Evolutionary conservation across 2,113 vertebrate genomes (phyloP).

Genomic region (Corythornis madagascariensis): DNA sequence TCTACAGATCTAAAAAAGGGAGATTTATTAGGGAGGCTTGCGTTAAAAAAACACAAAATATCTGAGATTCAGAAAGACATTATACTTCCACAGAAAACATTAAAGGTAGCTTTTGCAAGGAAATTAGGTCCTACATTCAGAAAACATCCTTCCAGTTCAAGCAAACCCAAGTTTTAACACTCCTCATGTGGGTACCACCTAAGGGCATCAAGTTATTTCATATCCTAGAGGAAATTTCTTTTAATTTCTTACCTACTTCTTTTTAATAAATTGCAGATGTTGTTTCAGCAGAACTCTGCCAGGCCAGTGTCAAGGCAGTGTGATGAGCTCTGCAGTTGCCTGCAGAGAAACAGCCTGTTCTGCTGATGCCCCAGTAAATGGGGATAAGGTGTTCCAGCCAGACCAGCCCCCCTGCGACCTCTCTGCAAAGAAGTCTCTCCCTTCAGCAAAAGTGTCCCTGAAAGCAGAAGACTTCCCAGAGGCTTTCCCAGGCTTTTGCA

Average conservation of each 20-base stretch:
- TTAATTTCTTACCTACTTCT: background rate
- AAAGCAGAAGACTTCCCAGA: background rate
- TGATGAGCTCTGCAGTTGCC: background rate
- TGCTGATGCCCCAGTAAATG: background rate
- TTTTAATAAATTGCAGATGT: background rate
- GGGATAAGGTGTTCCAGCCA: background rate
- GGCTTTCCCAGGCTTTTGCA: background rate
- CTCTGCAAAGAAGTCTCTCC: background rate
- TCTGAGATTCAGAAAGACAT: background rate
- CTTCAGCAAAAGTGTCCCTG: background rate
- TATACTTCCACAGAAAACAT: background rate
- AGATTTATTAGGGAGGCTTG: background rate
- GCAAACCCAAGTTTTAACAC: background rate
- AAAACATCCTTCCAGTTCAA: background rate
- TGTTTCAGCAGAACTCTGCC: background rate
- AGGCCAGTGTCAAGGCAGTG: accelerated
- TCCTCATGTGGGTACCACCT: accelerated
- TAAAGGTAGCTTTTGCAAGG: background rate
- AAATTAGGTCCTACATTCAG: accelerated
- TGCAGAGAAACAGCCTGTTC: background rate
- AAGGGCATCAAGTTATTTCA: background rate
- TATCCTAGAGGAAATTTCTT: background rate
- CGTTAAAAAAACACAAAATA: background rate
- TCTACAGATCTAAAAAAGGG: background rate
- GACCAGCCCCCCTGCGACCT: background rate